Evolutionary conservation across 1,140 invertebrate genomes (phyloP), one percentile per base, ranked within the genome.

Genomic region (Argopecten irradians): DNA sequence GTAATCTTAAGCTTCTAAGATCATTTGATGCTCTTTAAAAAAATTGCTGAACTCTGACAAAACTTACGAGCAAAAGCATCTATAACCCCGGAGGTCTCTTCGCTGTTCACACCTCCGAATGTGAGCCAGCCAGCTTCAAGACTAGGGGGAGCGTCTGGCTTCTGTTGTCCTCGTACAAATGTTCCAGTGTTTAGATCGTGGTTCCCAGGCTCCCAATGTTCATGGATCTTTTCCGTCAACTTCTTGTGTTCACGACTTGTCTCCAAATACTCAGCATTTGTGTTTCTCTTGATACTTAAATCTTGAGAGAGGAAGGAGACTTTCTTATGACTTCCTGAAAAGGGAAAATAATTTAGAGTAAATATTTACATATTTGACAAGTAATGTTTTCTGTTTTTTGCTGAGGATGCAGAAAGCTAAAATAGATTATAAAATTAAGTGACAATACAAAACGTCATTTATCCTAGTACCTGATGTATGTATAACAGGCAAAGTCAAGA

Each of bases 41-140:
- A 7, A 88, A 83, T 28, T n/a, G n/a, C n/a, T n/a, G n/a, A n/a
- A n/a, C n/a, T n/a, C n/a, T n/a, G n/a, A 89, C 43, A 41, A 16
- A 19, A 89, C 92, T 92, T 89, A 94, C 94, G 91, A 83, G 94
- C 91, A 92, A 94, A 94, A 55, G 94, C 94, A 89, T 94, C 94
- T 32, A 94, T 90, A 33, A 94, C 90, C 0, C 94, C 94, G 13
- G 89, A 86, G 11, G 90, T 82, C 41, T 90, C 89, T 43, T 91
- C 91, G 9, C 90, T 91, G 35, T 91, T 85, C 34, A 85, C 35
- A 3, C 94, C 94, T 34, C 92, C 93, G 91, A 94, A 94, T 0
- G 93, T 94, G 32, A 94, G 91, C 94, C 94, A 94, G 55, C 91
- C 55, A 71, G 55, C 92, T 32, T 93, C 93, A 7, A 92, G 86